Evolutionary conservation across 2,113 vertebrate species (phyloP).

Genomic region (Eubucco bourcierii): DNA sequence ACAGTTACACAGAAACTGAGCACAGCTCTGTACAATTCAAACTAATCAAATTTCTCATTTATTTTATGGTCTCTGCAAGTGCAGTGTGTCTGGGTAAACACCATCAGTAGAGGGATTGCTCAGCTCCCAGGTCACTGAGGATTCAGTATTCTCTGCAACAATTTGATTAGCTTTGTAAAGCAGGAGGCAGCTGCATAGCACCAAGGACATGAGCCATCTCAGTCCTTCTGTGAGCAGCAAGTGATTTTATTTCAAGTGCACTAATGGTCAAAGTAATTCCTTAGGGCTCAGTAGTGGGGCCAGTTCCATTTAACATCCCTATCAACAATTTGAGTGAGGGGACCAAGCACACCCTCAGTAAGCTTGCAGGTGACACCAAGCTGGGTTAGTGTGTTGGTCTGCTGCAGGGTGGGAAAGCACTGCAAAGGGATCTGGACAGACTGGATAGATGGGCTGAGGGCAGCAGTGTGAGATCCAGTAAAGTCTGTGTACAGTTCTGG

Average conservation of each 20-base stretch:
- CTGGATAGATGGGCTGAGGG: too few species aligned
- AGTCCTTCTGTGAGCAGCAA: not conserved
- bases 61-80: not conserved
- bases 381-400: too few species aligned
- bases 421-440: too few species aligned
- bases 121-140: not conserved
- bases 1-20: not conserved
- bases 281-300: not conserved
- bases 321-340: too few species aligned
- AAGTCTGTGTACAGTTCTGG: too few species aligned
- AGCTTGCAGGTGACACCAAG: too few species aligned
- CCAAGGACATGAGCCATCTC: not conserved
- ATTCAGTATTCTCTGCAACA: not conserved
- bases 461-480: too few species aligned
- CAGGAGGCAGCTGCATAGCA: not conserved
- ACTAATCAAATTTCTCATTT: conserved; percentile 50
- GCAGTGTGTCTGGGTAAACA: conserved; percentile 15
- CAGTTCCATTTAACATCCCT: too few species aligned
- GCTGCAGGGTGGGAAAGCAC: too few species aligned
- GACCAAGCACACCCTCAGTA: too few species aligned
- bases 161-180: not conserved
- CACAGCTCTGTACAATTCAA: not conserved
- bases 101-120: not conserved
- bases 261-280: not conserved
- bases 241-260: not conserved